These are phyloP conservation scores for Limenitis camilla DNA, from an alignment of 2,888 invertebrate species.

Conservation along the genomic window DNA sequence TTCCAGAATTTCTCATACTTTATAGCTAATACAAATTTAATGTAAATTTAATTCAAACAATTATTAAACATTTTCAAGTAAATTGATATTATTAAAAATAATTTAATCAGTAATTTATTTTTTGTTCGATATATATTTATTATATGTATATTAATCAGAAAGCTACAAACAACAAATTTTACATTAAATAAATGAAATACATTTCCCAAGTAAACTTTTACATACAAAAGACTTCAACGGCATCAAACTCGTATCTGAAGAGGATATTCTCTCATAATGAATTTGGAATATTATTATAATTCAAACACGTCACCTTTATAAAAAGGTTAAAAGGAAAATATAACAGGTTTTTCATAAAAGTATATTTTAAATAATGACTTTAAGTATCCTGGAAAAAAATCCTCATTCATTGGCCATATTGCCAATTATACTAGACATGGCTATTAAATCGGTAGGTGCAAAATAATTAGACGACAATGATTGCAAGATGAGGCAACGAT, in stretches of 20 bases:
- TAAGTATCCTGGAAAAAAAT: not conserved
- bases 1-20: slow-evolving; percentile 1
- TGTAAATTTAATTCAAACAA: not conserved
- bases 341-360: not conserved
- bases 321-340: no score
- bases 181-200: no score
- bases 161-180: no score
- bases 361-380: not conserved
- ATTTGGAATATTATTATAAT: no score
- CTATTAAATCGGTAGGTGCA: slow-evolving; percentile 1
- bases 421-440: slow-evolving; percentile 4
- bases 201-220: no score
- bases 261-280: no score
- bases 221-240: slow-evolving; percentile 58
- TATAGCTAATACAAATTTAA: slow-evolving; percentile 2
- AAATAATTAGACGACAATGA: slow-evolving; percentile 13
- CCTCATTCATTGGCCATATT: not conserved
- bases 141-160: not conserved
- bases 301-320: no score
- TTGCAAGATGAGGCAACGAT: slow-evolving; percentile 15
- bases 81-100: not conserved
- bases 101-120: not conserved
- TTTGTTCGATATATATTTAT: not conserved
- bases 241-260: slow-evolving; percentile 15
- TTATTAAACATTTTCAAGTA: not conserved